phyloP scores from a whole-genome alignment of 2,888 invertebrate genomes.

The Syrphus vitripennis region DNA sequence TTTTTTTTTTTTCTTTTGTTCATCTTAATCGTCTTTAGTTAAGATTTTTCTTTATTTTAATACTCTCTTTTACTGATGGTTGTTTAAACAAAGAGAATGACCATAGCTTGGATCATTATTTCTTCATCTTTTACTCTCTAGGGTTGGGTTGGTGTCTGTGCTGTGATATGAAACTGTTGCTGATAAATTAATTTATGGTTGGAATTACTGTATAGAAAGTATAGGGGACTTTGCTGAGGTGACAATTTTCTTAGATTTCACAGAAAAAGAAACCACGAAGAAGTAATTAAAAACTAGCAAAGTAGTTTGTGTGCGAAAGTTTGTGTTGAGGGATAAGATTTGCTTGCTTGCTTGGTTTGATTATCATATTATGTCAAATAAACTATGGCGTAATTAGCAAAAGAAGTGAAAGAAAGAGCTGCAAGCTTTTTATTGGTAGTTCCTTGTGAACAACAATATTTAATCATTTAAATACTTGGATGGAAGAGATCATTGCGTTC shows the following conservation, averaged over 20 bases:
- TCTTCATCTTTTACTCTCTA: background rate
- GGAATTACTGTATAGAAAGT: background rate
- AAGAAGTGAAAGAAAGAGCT: too few species aligned
- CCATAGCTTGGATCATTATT: slow-evolving; percentile 30
- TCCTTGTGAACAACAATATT: too few species aligned
- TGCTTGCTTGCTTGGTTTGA: background rate
- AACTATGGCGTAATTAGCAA: too few species aligned
- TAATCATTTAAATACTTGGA: too few species aligned
- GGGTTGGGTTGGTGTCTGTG: background rate
- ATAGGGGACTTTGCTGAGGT: background rate
- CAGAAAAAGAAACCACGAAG: background rate
- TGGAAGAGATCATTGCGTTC: too few species aligned
- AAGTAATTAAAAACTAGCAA: slow-evolving; percentile 22
- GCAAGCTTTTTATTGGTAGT: too few species aligned
- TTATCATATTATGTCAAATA: background rate
- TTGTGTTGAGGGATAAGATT: background rate
- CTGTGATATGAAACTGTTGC: slow-evolving; percentile 36
- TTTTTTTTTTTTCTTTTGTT: background rate
- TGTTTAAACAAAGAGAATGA: slow-evolving; percentile 16
- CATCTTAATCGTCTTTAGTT: slow-evolving; percentile 45
- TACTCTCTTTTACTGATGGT: background rate
- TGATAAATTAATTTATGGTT: slow-evolving; percentile 57
- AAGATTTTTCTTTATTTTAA: slow-evolving; percentile 30
- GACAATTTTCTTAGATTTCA: slow-evolving; percentile 23
- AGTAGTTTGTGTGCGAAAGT: background rate